Percentiles rank a stretch among this genome's conserved stretches.
These are phyloP conservation scores for Palaemon carinicauda DNA, from an alignment of 1,140 invertebrate genomes.

Conservation along the genomic window DNA sequence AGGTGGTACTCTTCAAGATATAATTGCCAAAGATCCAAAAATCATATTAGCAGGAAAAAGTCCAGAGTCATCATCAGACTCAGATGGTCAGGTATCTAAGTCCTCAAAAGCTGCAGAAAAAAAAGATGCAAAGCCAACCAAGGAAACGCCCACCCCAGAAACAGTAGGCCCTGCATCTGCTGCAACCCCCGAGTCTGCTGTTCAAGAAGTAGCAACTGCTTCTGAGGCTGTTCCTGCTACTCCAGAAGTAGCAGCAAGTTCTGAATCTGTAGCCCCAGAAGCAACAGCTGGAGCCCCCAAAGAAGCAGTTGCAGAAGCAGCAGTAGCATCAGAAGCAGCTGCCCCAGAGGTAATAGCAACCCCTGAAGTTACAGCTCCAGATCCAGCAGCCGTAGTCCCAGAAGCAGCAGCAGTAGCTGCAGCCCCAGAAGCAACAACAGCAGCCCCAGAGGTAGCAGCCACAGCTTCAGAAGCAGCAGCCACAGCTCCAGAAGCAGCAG, in stretches of 20 bases:
- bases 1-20: not conserved
- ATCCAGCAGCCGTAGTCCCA: not conserved
- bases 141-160: too few species aligned
- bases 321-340: not conserved
- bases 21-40: not conserved
- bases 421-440: not conserved
- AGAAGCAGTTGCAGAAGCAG: not conserved
- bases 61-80: constrained; percentile 15
- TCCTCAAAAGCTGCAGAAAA: not conserved
- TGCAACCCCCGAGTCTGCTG: not conserved
- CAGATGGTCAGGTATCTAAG: not conserved
- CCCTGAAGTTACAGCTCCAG: not conserved
- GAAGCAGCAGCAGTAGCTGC: not conserved
- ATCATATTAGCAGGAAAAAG: not conserved
- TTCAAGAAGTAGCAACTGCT: not conserved
- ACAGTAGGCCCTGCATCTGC: not conserved
- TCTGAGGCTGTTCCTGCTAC: not conserved
- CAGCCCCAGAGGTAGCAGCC: not conserved
- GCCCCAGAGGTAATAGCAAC: not conserved
- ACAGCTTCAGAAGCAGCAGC: not conserved
- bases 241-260: not conserved
- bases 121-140: not conserved
- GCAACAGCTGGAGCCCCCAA: not conserved
- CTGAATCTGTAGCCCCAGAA: not conserved
- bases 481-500: not conserved